phyloP scores from a whole-genome alignment of 2,797 vertebrate genomes.

The Acanthornis magna region DNA sequence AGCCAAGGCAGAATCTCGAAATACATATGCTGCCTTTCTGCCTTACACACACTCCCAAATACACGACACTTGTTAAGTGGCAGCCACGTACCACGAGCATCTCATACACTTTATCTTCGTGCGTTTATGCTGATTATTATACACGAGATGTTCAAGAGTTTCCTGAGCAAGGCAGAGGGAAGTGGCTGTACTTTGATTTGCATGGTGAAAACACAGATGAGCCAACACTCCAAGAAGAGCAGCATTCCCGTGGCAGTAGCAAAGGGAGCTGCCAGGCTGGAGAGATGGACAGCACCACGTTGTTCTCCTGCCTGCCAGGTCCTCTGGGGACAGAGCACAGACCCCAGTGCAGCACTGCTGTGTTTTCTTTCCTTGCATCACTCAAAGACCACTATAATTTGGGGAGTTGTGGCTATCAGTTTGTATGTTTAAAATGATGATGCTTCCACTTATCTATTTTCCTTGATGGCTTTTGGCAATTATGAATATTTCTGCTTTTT shows the following conservation, averaged over 20 bases:
- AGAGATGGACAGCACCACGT: not conserved
- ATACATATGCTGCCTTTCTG: constrained; percentile 10
- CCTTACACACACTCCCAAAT: not conserved
- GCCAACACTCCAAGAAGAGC: not conserved
- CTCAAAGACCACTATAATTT: not conserved
- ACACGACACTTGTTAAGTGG: constrained; percentile 28
- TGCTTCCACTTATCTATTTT: not conserved
- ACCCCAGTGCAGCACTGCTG: not conserved
- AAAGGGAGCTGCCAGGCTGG: constrained; percentile 19
- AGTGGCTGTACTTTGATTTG: not conserved
- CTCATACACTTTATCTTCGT: not conserved
- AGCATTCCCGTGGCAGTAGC: not conserved
- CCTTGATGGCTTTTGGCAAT: not conserved
- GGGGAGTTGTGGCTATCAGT: not conserved
- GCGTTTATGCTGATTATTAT: constrained; percentile 13
- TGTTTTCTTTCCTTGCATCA: not conserved
- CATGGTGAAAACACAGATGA: not conserved
- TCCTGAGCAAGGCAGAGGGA: not conserved
- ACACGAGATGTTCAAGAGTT: not conserved
- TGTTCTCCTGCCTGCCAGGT: not conserved
- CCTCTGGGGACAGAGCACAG: not conserved
- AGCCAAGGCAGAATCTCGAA: not conserved
- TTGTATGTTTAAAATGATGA: not conserved
- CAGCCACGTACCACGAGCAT: not conserved
- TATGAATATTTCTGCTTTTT: not conserved